phyloP scores from a whole-genome alignment of 2,113 vertebrate genomes.

The Epinephelus fuscoguttatus region DNA sequence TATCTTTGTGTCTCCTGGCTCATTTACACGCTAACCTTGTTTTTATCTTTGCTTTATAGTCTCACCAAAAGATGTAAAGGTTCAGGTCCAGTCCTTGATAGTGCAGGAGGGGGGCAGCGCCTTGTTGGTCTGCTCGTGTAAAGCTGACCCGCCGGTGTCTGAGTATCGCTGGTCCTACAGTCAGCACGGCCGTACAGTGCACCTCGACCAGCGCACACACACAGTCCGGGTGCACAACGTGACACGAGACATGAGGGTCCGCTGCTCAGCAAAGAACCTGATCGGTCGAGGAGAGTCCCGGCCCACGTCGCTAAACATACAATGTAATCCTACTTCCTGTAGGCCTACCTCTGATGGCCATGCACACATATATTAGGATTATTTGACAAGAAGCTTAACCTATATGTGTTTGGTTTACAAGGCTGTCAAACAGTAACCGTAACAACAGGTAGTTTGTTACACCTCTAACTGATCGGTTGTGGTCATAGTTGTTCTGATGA shows the following conservation, averaged over 20 bases:
- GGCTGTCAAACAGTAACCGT: not conserved
- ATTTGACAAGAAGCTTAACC: not conserved
- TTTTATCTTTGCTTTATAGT: conserved; percentile 64
- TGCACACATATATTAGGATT: not conserved
- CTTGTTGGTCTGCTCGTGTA: conserved; percentile 82
- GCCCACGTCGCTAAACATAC: conserved; percentile 67
- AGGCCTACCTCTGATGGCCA: not conserved
- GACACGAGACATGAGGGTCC: conserved; percentile 78
- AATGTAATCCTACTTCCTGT: conserved; percentile 74
- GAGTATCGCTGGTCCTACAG: conserved; percentile 83
- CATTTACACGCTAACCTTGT: not conserved
- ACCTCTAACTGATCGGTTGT: not conserved
- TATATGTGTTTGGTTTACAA: not conserved
- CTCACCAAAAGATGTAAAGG: conserved; percentile 79
- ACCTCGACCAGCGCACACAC: conserved; percentile 57
- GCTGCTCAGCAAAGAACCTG: conserved; percentile 79
- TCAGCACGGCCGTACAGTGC: conserved; percentile 61
- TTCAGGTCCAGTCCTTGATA: conserved; percentile 72
- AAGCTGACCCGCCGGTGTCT: conserved; percentile 82
- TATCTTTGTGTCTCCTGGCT: not conserved
- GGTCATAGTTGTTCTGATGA: not conserved
- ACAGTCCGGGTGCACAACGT: conserved; percentile 79
- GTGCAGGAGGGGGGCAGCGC: conserved; percentile 81
- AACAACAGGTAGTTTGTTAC: not conserved
- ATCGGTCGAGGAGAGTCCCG: conserved; percentile 80